A percentile compares a stretch with the other conserved stretches of the same genome.
phyloP scores from a whole-genome alignment of 2,797 vertebrate species.

The Girardinus metallicus region DNA sequence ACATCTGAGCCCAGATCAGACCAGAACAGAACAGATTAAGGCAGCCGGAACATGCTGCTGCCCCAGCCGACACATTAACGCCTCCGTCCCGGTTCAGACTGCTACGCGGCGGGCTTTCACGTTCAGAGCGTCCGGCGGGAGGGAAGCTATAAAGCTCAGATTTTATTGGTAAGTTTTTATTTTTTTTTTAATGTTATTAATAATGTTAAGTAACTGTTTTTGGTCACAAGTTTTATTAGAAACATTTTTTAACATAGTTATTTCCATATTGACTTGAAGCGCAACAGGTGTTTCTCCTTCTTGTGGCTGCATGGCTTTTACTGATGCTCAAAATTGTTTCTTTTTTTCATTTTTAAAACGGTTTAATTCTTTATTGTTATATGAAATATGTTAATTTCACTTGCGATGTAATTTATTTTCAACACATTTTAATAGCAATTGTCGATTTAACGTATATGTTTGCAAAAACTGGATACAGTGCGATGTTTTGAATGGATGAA shows the following conservation, averaged over 20 bases:
- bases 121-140: constrained; percentile 2
- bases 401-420: background rate
- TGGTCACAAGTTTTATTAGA: background rate
- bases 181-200: background rate
- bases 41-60: constrained; percentile 53
- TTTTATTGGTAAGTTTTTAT: constrained; percentile 35
- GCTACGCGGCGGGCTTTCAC: constrained; percentile 8
- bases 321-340: background rate
- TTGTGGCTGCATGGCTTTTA: background rate
- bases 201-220: background rate
- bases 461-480: background rate
- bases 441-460: background rate
- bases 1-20: background rate
- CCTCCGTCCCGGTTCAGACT: constrained; percentile 2
- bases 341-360: background rate
- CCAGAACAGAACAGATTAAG: background rate
- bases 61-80: constrained; percentile 28
- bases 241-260: background rate
- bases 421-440: background rate
- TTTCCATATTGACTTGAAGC: too few species aligned
- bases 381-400: background rate
- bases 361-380: background rate
- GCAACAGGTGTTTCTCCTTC: constrained; percentile 18
- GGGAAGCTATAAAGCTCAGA: background rate
- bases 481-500: background rate